Evolutionary conservation across 2,113 vertebrate genomes (phyloP).

Genomic region (Chiloscyllium plagiosum): DNA sequence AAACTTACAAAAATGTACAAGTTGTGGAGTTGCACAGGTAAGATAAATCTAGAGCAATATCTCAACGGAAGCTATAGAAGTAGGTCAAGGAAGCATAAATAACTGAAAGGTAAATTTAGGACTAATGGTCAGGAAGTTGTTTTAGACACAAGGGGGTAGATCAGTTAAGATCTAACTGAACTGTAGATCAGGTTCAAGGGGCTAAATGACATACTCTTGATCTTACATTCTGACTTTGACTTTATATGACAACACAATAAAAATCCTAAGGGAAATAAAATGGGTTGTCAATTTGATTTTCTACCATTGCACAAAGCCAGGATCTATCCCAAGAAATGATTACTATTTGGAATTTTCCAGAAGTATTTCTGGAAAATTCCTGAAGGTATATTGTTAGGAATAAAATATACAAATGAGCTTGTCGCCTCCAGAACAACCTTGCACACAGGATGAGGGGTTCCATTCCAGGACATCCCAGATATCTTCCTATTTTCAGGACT

Average conservation of each 20-base stretch:
- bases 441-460: too few relatives aligned
- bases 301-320: not conserved
- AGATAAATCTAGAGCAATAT: slow-evolving; percentile 20
- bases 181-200: not conserved
- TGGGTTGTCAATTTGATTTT: not conserved
- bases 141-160: not conserved
- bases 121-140: not conserved
- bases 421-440: not conserved
- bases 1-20: not conserved
- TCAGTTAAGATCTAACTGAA: not conserved
- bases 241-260: not conserved
- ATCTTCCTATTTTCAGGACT: too few relatives aligned
- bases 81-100: slow-evolving; percentile 20
- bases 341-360: not conserved
- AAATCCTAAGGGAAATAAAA: not conserved
- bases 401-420: not conserved
- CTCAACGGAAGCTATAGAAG: not conserved
- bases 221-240: not conserved
- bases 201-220: not conserved
- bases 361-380: not conserved
- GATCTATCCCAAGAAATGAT: not conserved
- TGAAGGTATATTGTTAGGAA: not conserved
- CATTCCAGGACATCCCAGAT: too few relatives aligned
- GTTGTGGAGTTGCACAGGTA: not conserved
- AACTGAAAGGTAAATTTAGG: not conserved